Base-by-base conservation (phyloP, 2,797 vertebrate genomes). In the Poeciliopsis gracilis region DNA sequence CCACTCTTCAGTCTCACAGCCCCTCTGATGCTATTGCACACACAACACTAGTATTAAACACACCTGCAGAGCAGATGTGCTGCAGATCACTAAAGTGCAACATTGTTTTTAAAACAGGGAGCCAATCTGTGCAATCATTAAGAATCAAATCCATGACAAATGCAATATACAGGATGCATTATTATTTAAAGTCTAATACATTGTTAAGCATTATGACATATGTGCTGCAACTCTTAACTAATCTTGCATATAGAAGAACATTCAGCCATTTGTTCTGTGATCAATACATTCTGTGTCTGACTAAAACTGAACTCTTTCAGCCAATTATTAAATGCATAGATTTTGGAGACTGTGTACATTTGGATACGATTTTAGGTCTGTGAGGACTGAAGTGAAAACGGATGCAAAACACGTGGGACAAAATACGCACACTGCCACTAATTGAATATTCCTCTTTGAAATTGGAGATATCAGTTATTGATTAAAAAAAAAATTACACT, bases 31-130 rank as follows among this genome's bases (percentile, higher is more conserved):
- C 84, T 86, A 97, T 96, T 97, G 95, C 95, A 97, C 96, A 93
- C 57, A 61, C 57, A 75, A 80, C 76, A 86, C 90, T 88, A 76
- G 61, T 72, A 81, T 43, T 77, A 95, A 76, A 86, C 82, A 82
- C 93, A 92, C 79, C 80, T 90, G 94, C 89, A 91, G 89, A 90
- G 94, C 91, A 94, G 90, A 94, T 95, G 92, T 91, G 93, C 95
- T 93, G 90, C 90, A 85, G 83, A 86, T 85, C 84, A 82, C 87
- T 96, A 97, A 98, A 97, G 97, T 97, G 96, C 97, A 93, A 94
- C 89, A 95, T 94, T 86, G 71, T 84, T 83, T 55, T 91, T 87
- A 80, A 80, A 80, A 90, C 91, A 90, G 82, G 79, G 69, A 88
- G 86, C 86, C 78, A 92, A 88, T 88, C 78, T 82, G 82, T 76